Base-by-base conservation (phyloP, 2,888 invertebrate species). In the Tenthredo amoena region DNA sequence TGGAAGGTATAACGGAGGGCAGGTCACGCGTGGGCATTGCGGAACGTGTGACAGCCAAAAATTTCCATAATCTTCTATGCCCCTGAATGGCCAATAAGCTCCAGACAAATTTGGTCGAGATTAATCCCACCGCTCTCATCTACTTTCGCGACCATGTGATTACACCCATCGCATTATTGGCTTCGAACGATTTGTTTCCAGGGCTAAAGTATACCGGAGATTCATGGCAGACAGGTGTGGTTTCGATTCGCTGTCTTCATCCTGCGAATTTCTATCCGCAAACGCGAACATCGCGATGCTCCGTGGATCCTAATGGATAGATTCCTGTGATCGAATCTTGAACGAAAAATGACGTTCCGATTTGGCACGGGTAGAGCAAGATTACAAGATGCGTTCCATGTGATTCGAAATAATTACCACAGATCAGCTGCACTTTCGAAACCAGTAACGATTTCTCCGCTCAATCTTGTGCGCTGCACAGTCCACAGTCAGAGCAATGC, bases 381-480 rank as follows among this genome's bases (percentile, higher is more conserved):
- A 43, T 74, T 43, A 74, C 72, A 43, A 40, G 72, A 74, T 74
- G 72, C 72, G 72, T 43, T 74, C 12, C 43, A 26, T 74, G 43
- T 15, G 43, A 74, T 74, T 74, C 72, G 72, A 81, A 62, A 81
- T 81, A 81, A 81, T 81, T 62, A 81, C 81, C 37, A 40, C 40
- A 37, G 40, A 81, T 81, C 81, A 81, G 58, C 81, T 40, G 81
- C 81, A 81, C 81, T 81, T 81, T 81, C 62, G 37, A 81, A 81
- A 81, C 81, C 81, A 58, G 58, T 62, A 37, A 40, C 81, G 81
- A 81, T 81, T 81, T 81, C 81, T 81, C 81, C 81, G 58, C 37
- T 81, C 81, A 58, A 58, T 34, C 81, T 62, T 40, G 0, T 40
- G 0, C n/a, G 26, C 47, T 10, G n/a, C 34, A 55, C 18, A 18